A percentile compares a stretch with the other conserved stretches of the same genome.
Conservation (phyloP, 2,113 vertebrate species). For the Anarhynchus alexandrinus region DNA sequence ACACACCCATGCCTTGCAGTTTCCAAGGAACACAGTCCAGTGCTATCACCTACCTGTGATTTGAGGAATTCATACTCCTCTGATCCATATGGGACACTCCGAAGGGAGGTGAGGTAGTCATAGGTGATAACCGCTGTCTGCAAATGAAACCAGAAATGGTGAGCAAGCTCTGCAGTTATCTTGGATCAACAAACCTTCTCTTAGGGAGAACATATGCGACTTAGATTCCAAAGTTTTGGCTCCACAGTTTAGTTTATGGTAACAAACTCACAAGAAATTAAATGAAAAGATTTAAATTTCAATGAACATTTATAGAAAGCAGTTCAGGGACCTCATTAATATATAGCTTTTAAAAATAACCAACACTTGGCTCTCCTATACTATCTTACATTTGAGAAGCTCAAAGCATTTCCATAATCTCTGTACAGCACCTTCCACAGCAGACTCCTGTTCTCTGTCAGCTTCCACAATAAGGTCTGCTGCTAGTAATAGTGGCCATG, state of each 20-base stretch:
- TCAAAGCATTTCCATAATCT: not conserved
- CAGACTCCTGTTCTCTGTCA: not conserved
- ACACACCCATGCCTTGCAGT: not conserved
- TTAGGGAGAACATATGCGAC: not conserved
- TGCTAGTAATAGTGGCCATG: not conserved
- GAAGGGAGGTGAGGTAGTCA: slow-evolving; percentile 90
- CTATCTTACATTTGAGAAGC: not conserved
- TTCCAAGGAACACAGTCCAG: not conserved
- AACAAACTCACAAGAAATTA: not conserved
- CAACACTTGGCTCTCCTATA: not conserved
- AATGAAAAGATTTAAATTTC: not conserved
- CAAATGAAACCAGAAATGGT: slow-evolving; percentile 45
- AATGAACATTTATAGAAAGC: not conserved
- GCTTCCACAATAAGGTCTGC: not conserved
- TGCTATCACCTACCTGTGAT: slow-evolving; percentile 82
- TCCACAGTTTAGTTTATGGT: not conserved
- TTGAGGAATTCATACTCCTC: slow-evolving; percentile 84
- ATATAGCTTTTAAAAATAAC: not conserved
- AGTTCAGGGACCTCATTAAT: not conserved
- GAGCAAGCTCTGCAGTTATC: not conserved
- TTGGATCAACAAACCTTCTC: not conserved
- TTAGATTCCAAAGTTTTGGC: not conserved
- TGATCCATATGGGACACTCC: slow-evolving; percentile 77
- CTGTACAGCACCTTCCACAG: not conserved
- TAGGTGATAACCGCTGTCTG: slow-evolving; percentile 90